Evolutionary conservation across 2,113 vertebrate species (phyloP).

Genomic region (Apistogramma diplotaenia): DNA sequence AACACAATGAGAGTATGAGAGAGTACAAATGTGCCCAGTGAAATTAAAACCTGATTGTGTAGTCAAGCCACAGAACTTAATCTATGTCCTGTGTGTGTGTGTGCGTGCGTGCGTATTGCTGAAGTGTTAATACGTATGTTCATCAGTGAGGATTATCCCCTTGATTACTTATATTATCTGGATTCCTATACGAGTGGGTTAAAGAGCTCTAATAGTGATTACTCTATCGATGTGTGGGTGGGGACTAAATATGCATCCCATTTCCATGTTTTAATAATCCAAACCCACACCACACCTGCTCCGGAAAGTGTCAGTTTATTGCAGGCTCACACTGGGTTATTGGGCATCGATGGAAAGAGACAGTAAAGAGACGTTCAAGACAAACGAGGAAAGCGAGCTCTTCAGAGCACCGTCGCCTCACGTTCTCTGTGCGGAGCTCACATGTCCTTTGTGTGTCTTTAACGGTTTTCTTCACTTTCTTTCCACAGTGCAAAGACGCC

Average conservation of each 20-base stretch:
- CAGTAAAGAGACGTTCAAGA: not conserved
- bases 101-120: conserved; percentile 3
- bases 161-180: conserved; percentile 68
- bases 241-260: not conserved
- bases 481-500: not conserved
- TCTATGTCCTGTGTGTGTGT: not conserved
- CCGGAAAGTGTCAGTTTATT: conserved; percentile 4
- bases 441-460: not conserved
- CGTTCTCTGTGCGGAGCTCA: not conserved
- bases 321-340: not conserved
- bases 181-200: conserved; percentile 64
- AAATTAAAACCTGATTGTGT: conserved; percentile 31
- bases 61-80: conserved; percentile 26
- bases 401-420: not conserved
- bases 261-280: conserved; percentile 43
- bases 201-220: conserved; percentile 64
- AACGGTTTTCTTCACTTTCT: not conserved
- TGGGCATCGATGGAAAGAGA: conserved; percentile 21
- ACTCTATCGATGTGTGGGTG: conserved; percentile 49
- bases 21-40: conserved; percentile 12
- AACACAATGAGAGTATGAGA: conserved; percentile 7
- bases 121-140: conserved; percentile 39
- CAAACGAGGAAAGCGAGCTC: not conserved
- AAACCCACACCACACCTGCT: not conserved
- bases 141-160: conserved; percentile 57